Evolutionary conservation across 2,888 invertebrate species (phyloP).

Genomic region (Nesidiocoris tenuis): DNA sequence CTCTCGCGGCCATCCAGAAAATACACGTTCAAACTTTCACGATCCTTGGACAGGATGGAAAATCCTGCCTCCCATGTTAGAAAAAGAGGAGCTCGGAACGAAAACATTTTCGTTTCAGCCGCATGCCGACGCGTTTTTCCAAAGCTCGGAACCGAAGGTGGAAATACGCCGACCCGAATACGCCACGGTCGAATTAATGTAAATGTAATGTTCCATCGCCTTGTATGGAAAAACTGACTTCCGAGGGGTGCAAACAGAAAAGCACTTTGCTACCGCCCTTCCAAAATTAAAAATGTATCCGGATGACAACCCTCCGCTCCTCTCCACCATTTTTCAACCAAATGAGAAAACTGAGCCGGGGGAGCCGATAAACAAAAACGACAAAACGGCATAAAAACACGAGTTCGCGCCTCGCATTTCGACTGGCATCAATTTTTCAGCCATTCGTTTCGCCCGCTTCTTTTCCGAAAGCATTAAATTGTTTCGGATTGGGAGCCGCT

Average conservation of each 20-base stretch:
- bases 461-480: neutral
- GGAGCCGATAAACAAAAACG: neutral
- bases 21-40: no score
- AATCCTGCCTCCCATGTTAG: no score
- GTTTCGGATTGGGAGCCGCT: neutral
- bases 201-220: neutral
- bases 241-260: neutral
- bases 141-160: neutral
- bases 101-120: no score
- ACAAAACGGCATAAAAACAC: neutral
- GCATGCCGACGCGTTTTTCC: no score
- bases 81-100: no score
- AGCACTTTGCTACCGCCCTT: constrained; percentile 23
- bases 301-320: neutral
- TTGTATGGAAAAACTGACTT: neutral
- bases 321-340: neutral
- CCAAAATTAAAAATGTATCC: constrained; percentile 28
- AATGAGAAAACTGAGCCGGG: neutral
- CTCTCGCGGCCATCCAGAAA: no score
- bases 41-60: no score
- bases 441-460: neutral
- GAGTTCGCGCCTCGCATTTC: neutral
- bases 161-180: neutral
- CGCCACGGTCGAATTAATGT: neutral
- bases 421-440: neutral